phyloP scores from a whole-genome alignment of 2,888 invertebrate species.

The Drosophila kanekoi region DNA sequence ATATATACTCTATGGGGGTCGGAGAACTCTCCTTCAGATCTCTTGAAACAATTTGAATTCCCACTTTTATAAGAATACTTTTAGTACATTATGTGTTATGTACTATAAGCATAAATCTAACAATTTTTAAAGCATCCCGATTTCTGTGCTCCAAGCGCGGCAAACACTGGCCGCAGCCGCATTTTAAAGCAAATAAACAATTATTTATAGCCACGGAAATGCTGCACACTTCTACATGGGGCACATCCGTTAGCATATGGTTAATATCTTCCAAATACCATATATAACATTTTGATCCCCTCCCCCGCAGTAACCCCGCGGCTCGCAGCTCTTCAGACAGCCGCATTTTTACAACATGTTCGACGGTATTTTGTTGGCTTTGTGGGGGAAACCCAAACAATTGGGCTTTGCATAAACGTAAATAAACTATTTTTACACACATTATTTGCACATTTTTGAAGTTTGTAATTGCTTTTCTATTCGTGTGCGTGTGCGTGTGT shows the following conservation, averaged over 20 bases:
- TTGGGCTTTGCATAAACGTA: slow-evolving; percentile 49
- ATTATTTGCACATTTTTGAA: slow-evolving; percentile 43
- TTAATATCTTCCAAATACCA: slow-evolving; percentile 53
- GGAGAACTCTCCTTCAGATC: too few species aligned
- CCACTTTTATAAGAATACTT: too few species aligned
- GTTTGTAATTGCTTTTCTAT: slow-evolving; percentile 33
- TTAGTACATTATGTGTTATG: too few species aligned
- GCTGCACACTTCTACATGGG: slow-evolving; percentile 20
- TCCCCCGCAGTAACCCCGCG: slow-evolving; percentile 17
- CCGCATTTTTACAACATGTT: slow-evolving; percentile 39
- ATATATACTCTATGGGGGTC: too few species aligned
- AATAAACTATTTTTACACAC: slow-evolving; percentile 65
- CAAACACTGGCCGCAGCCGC: slow-evolving; percentile 3
- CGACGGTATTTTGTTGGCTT: slow-evolving; percentile 51
- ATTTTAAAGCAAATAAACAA: slow-evolving; percentile 51
- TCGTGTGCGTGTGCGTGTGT: not conserved
- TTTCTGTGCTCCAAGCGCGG: slow-evolving; percentile 2
- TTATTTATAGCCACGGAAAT: slow-evolving; percentile 57
- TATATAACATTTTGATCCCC: slow-evolving; percentile 20
- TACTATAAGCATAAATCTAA: not conserved
- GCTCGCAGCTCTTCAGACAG: too few species aligned
- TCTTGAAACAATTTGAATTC: too few species aligned
- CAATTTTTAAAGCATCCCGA: not conserved
- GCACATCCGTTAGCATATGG: slow-evolving; percentile 73
- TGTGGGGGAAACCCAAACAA: slow-evolving; percentile 48